These are phyloP conservation scores for Gonatopus flavifemur DNA, from an alignment of 1,140 invertebrate species.

Conservation along the genomic window DNA sequence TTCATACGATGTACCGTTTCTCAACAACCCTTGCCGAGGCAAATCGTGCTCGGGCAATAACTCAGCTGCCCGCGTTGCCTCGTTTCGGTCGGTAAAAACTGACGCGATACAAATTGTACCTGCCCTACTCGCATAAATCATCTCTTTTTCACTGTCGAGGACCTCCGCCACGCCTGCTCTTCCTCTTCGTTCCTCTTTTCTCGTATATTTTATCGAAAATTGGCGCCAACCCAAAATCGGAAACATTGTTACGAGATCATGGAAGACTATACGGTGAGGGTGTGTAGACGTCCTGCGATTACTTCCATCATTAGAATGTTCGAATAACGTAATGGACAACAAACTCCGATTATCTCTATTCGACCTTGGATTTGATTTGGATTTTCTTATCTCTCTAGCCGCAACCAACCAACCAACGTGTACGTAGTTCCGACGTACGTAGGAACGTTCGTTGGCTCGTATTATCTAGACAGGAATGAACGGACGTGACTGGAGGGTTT, in stretches of 20 bases:
- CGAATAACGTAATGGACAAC: too few relatives aligned
- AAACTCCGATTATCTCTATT: too few relatives aligned
- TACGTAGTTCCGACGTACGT: slow-evolving; percentile 3
- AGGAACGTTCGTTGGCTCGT: slow-evolving; percentile 4
- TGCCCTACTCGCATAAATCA: slow-evolving; percentile 49
- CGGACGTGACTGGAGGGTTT: slow-evolving; percentile 7
- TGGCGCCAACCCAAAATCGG: too few relatives aligned
- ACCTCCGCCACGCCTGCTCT: slow-evolving; percentile 6
- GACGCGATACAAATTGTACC: slow-evolving; percentile 53
- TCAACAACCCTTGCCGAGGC: slow-evolving; percentile 24
- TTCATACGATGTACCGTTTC: too few relatives aligned
- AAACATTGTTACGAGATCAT: too few relatives aligned
- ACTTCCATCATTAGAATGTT: too few relatives aligned
- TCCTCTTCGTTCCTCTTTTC: slow-evolving; percentile 2
- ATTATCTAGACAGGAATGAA: slow-evolving; percentile 14
- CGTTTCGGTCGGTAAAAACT: slow-evolving; percentile 41
- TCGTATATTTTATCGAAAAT: too few relatives aligned
- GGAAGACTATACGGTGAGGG: too few relatives aligned
- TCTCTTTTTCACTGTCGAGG: slow-evolving; percentile 21
- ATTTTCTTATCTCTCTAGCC: too few relatives aligned
- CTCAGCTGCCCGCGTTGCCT: slow-evolving; percentile 29
- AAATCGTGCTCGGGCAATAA: slow-evolving; percentile 46
- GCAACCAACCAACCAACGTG: too few relatives aligned
- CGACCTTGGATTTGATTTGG: too few relatives aligned
- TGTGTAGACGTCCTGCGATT: too few relatives aligned